Conservation (phyloP, 2,888 invertebrate species). For the Dolomedes plantarius region DNA sequence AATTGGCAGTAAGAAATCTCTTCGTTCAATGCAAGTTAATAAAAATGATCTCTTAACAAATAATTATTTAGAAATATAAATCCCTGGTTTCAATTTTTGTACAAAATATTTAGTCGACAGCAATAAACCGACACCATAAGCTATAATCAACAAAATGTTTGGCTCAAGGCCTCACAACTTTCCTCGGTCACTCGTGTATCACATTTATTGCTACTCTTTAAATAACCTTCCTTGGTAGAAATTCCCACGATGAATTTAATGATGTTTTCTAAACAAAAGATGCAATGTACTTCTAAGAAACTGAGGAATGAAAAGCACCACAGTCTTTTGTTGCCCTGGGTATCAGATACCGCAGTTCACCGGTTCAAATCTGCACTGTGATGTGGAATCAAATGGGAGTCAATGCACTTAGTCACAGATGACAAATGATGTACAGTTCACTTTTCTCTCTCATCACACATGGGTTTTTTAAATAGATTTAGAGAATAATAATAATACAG, state of each 20-base stretch:
- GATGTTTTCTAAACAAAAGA: constrained; percentile 27
- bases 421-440: constrained; percentile 10
- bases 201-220: constrained; percentile 60
- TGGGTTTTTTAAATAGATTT: not conserved
- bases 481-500: too few relatives aligned
- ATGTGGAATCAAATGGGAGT: constrained; percentile 6
- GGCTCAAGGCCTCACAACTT: constrained; percentile 15
- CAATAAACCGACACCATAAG: constrained; percentile 63
- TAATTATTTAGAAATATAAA: constrained; percentile 47
- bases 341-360: constrained; percentile 46
- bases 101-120: constrained; percentile 56
- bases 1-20: constrained; percentile 71
- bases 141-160: constrained; percentile 30
- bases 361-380: constrained; percentile 15
- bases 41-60: constrained; percentile 56
- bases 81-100: constrained; percentile 50
- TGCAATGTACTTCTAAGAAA: constrained; percentile 30
- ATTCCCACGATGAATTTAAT: constrained; percentile 21
- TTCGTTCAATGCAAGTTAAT: constrained; percentile 39
- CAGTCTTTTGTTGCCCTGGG: not conserved
- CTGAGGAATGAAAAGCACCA: constrained; percentile 61
- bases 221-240: not conserved
- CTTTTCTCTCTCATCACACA: constrained; percentile 15
- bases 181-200: constrained; percentile 30
- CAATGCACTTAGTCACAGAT: constrained; percentile 30